Percentiles rank a stretch among this genome's conserved stretches.
Evolutionary conservation across 35 echinoderm and acorn worm species (phyloP).

Genomic region (Ophiothrix spiculata): DNA sequence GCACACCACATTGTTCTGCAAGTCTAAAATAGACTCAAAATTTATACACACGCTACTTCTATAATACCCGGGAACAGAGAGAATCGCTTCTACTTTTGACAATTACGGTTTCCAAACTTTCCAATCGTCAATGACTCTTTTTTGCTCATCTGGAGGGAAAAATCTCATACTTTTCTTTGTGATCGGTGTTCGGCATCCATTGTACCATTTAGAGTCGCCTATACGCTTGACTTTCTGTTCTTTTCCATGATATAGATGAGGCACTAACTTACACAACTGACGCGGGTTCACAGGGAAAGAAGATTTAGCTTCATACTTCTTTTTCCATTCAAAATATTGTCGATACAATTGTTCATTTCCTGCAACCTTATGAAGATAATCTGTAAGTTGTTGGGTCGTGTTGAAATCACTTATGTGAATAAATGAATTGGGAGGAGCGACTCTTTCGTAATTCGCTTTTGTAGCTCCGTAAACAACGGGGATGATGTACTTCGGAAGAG

Average conservation of each 20-base stretch:
- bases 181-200: slow-evolving; percentile 41
- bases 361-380: slow-evolving; percentile 38
- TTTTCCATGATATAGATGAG: slow-evolving; percentile 39
- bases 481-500: slow-evolving; percentile 39
- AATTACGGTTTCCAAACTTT: not conserved
- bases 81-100: too few relatives aligned
- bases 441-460: slow-evolving; percentile 30
- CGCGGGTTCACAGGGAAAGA: slow-evolving; percentile 22
- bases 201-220: slow-evolving; percentile 51
- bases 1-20: too few relatives aligned
- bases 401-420: slow-evolving; percentile 63
- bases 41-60: too few relatives aligned
- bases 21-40: too few relatives aligned
- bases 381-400: slow-evolving; percentile 22
- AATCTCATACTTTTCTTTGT: not conserved
- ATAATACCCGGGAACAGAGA: too few relatives aligned
- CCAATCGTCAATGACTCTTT: not conserved
- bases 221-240: slow-evolving; percentile 28
- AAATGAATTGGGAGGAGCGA: slow-evolving; percentile 61
- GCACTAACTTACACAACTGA: slow-evolving; percentile 40
- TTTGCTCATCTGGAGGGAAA: not conserved
- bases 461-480: slow-evolving; percentile 72
- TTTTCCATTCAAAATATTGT: slow-evolving; percentile 72
- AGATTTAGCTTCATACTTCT: slow-evolving; percentile 20
- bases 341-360: slow-evolving; percentile 51